phyloP scores from a whole-genome alignment of 2,113 vertebrate genomes.

The Cinclus cinclus region DNA sequence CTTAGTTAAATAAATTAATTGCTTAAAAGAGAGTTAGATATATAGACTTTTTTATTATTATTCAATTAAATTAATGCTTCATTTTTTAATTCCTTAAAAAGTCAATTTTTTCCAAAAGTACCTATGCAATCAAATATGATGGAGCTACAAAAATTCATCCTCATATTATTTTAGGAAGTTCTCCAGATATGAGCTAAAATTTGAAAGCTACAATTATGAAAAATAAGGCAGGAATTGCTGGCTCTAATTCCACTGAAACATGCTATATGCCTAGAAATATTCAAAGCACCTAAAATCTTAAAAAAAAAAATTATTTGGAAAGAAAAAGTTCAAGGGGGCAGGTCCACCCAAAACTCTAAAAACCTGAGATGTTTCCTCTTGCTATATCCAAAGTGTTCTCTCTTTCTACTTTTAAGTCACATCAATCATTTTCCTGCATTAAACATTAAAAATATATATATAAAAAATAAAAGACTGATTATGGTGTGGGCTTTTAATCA shows the following conservation, averaged over 20 bases:
- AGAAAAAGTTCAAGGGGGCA: background rate
- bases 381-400: background rate
- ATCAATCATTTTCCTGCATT: background rate
- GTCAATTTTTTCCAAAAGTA: background rate
- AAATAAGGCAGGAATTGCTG: background rate
- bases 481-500: background rate
- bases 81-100: background rate
- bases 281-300: background rate
- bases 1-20: background rate
- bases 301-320: background rate
- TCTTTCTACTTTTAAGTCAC: background rate
- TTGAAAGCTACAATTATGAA: background rate
- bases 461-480: background rate
- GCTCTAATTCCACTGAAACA: background rate
- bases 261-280: background rate
- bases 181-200: background rate
- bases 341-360: background rate
- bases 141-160: background rate
- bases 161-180: background rate
- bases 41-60: background rate
- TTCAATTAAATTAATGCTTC: background rate
- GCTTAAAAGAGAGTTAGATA: background rate
- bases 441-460: background rate
- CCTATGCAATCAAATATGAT: background rate
- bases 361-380: background rate